Base-by-base conservation (phyloP, 2,888 invertebrate genomes). In the Acanthosoma haemorrhoidale region DNA sequence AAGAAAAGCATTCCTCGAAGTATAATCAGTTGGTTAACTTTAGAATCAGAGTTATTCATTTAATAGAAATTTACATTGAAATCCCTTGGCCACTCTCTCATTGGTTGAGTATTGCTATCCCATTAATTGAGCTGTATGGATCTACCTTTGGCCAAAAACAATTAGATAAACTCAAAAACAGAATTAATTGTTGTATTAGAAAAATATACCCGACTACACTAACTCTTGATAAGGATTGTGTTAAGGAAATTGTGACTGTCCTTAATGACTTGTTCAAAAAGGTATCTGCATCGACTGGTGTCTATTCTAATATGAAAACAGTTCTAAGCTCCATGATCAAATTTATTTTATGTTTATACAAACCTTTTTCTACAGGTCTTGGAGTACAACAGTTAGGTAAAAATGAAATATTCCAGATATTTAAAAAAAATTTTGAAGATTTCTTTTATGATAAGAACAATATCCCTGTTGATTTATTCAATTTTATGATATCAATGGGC, bases 31-130 rank as follows among this genome's bases (percentile, higher is more conserved):
- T 67, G n/a, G 16, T 51, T 9, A 51, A 67, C 31, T 67, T 67
- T 67, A 41, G 57, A 67, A 67, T 39, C 34, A 51, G 67, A 21
- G 57, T 67, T 9, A 57, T 67, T 6, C 51, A 67, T 51, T 51
- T 67, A 3, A 16, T 67, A 51, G 67, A 67, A 57, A 57, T 57
- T 5, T 67, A 51, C 13, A 57, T 51, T 15, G 67, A 67, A 57
- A 51, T 67, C 3, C 13, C n/a, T n/a, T n/a, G 43, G 21, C 67
- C 67, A 16, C 36, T 67, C 16, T 67, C 67, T 31, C 57, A 32
- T 34, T 67, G 67, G 67, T 31, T 67, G 21, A 67, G 18, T 51
- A 34, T 31, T 21, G 31, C 43, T 3, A 16, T 32, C 2, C 43
- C 67, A n/a, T 16, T 67, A n/a, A 57, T 67, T 38, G 67, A 67